phyloP scores from a whole-genome alignment of 1,140 invertebrate genomes.

The Ceratina calcarata region DNA sequence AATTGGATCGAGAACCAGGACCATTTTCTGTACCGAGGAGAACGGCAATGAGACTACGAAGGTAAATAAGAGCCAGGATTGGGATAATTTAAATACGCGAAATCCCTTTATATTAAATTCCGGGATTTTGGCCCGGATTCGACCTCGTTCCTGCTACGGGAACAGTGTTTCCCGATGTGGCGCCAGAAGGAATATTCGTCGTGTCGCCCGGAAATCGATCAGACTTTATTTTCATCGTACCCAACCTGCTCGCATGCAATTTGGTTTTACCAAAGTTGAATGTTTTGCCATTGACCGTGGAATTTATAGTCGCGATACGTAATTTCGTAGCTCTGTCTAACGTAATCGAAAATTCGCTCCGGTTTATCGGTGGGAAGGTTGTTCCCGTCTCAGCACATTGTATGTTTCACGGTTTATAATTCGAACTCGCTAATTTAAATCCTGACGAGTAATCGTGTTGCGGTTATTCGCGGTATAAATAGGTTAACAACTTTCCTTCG shows the following conservation, averaged over 20 bases:
- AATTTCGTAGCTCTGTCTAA: background rate
- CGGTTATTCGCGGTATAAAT: background rate
- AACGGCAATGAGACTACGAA: slow-evolving; percentile 84
- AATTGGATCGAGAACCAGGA: slow-evolving; percentile 87
- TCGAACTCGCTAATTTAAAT: background rate
- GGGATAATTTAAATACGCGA: slow-evolving; percentile 32
- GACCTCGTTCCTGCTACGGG: background rate
- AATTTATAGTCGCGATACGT: slow-evolving; percentile 11
- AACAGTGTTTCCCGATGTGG: background rate
- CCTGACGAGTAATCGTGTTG: too few relatives aligned
- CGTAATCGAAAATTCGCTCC: slow-evolving; percentile 20
- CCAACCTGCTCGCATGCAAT: background rate
- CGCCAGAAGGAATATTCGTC: background rate
- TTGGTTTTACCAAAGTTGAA: background rate
- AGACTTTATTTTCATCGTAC: slow-evolving; percentile 20
- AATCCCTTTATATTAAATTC: slow-evolving; percentile 36
- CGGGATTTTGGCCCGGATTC: background rate
- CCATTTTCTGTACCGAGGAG: slow-evolving; percentile 90
- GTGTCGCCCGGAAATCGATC: slow-evolving; percentile 4
- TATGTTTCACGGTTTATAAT: background rate
- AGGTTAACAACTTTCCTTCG: slow-evolving; percentile 32
- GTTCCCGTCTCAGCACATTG: too few relatives aligned
- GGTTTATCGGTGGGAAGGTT: background rate
- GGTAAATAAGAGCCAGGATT: slow-evolving; percentile 79
- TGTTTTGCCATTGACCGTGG: background rate